Base-by-base conservation (phyloP, 2,113 vertebrate species). In the Tenrec ecaudatus region DNA sequence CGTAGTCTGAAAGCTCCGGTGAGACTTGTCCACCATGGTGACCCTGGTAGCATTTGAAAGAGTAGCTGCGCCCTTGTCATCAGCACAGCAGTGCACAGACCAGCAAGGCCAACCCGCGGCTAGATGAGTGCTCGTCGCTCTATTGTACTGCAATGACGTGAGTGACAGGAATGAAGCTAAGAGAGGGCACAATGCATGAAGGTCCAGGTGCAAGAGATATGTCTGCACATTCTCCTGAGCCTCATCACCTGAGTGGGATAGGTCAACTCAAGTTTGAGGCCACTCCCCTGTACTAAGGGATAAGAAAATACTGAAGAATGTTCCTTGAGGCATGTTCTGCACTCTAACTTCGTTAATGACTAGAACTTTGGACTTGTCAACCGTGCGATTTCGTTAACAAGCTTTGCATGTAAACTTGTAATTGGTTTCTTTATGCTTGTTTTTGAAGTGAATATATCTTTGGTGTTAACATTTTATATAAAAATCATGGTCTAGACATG, bases 401-500 rank as follows among this genome's bases (percentile, higher is more conserved):
- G 66, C 40, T 93, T 97, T 97, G 60, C 80, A 79, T 95, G 80
- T 79, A 92, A 90, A 95, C 86, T 94, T 86, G 86, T 93, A 95
- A 96, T 95, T 94, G 90, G 73, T 94, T 96, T 97, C 93, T 91
- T 97, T 89, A 75, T 60, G 33, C 68, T 86, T 58, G 92, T 93
- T 96, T 96, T 94, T 85, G 88, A 96, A 97, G 97, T 73, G 40
- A 97, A 96, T 93, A 96, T 80, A 95, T 97, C 86, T 57, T 84
- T 66, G 89, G 60, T 76, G 96, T 97, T 98, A 98, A 96, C 96
- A 97, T 97, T 98, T 98, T 97, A 95, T 97, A 97, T 95, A 96
- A 53, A 98, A 98, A 97, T 73, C 96, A 96, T 97, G 95, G 96
- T 97, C 96, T 97, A 98, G 98, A 99, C 97, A 95, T 98, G 98